Evolutionary conservation across 30 jellyfish, hydroid and myxozoan species (phyloP).

Genomic region (Cassiopea andromeda): DNA sequence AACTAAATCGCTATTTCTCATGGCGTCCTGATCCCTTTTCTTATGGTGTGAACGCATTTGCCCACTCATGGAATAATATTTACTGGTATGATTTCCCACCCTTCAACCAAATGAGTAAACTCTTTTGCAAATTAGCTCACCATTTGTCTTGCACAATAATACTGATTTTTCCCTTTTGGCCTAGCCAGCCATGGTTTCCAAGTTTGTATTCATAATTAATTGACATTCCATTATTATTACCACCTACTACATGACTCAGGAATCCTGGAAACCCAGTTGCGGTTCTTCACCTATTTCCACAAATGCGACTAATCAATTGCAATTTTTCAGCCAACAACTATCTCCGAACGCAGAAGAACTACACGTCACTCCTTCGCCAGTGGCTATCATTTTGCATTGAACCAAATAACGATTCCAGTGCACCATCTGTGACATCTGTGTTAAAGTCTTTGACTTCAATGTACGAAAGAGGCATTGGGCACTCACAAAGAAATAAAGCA

Average conservation of each 20-base stretch:
- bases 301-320: too few species aligned
- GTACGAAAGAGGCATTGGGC: slow-evolving; percentile 9
- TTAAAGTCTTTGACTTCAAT: background rate
- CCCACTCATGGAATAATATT: slow-evolving; percentile 12
- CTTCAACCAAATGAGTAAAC: slow-evolving; percentile 31
- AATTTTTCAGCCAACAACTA: too few species aligned
- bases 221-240: background rate
- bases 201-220: background rate
- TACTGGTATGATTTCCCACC: slow-evolving; percentile 55
- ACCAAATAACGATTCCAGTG: background rate
- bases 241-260: background rate
- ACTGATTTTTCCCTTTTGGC: slow-evolving; percentile 37
- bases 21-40: slow-evolving; percentile 58
- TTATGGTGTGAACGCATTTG: slow-evolving; percentile 33
- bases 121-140: slow-evolving; percentile 3
- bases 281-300: background rate
- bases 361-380: slow-evolving; percentile 7
- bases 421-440: too few species aligned
- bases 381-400: slow-evolving; percentile 25
- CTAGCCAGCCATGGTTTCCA: slow-evolving; percentile 56
- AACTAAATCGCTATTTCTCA: slow-evolving; percentile 13
- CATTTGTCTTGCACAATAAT: slow-evolving; percentile 5
- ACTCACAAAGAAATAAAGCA: slow-evolving; percentile 4
- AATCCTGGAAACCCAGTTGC: background rate
- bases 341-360: background rate